These are phyloP conservation scores for Nemotelus nigrinus DNA, from an alignment of 2,888 invertebrate species.

Conservation along the genomic window DNA sequence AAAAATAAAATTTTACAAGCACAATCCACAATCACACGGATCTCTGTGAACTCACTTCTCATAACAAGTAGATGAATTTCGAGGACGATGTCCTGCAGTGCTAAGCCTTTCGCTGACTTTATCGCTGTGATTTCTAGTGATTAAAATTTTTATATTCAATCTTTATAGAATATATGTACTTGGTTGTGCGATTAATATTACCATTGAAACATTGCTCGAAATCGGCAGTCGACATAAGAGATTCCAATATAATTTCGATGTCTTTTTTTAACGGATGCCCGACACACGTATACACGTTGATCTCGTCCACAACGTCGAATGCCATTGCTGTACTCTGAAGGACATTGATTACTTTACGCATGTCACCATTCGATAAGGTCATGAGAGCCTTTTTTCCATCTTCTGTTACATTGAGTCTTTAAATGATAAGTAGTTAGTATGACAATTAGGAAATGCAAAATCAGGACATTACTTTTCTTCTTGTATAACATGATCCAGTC, in stretches of 20 bases:
- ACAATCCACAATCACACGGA: no score
- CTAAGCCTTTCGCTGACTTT: conserved; percentile 89
- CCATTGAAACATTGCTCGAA: conserved; percentile 61
- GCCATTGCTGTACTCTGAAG: conserved; percentile 96
- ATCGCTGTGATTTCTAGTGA: conserved; percentile 78
- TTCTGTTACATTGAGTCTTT: conserved; percentile 82
- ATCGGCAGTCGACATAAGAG: conserved; percentile 69
- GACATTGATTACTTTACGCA: conserved; percentile 96
- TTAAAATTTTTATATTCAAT: neutral
- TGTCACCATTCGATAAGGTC: conserved; percentile 93
- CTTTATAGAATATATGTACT: neutral
- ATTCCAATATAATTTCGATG: conserved; percentile 87
- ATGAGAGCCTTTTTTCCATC: conserved; percentile 91
- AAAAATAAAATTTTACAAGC: conserved; percentile 49
- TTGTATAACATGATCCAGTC: conserved; percentile 84
- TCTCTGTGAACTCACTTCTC: conserved; percentile 74
- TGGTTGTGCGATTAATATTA: conserved; percentile 45
- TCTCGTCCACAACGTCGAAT: conserved; percentile 86
- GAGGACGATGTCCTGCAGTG: conserved; percentile 91
- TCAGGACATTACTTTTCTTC: conserved; percentile 77
- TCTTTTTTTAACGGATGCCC: conserved; percentile 94
- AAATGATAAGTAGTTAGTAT: conserved; percentile 52
- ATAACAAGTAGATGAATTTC: conserved; percentile 89
- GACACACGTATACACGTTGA: conserved; percentile 92
- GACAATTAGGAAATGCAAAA: neutral